Evolutionary conservation across 2,113 vertebrate genomes (phyloP).

Genomic region (Polypterus bichir): DNA sequence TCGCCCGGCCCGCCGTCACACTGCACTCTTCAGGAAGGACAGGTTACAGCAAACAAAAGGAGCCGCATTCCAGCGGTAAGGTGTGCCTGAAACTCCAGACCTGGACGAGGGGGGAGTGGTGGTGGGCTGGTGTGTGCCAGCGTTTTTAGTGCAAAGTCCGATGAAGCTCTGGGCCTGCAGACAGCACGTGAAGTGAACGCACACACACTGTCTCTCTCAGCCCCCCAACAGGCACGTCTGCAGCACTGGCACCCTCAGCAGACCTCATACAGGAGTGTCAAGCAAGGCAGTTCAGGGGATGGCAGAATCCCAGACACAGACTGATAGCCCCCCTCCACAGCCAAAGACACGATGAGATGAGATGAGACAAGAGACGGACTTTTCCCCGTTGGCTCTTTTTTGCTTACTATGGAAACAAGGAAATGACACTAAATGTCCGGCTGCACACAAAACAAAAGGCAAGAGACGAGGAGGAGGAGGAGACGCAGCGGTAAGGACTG

Average conservation of each 20-base stretch:
- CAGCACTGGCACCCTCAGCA: too few species aligned
- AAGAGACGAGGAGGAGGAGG: too few species aligned
- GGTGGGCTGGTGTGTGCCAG: too few species aligned
- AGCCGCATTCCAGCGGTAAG: constrained; percentile 42
- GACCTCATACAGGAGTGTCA: too few species aligned
- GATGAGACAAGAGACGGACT: too few species aligned
- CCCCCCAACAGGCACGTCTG: not conserved
- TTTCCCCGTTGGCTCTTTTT: too few species aligned
- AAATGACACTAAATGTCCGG: too few species aligned
- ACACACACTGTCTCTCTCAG: constrained; percentile 8
- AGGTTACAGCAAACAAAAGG: constrained; percentile 35
- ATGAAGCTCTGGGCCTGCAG: constrained; percentile 21
- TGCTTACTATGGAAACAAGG: too few species aligned
- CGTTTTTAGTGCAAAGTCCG: constrained; percentile 13
- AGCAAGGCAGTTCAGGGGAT: not conserved
- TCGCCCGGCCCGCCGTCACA: too few species aligned
- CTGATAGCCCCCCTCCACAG: not conserved
- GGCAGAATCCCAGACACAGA: not conserved
- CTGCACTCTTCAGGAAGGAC: not conserved
- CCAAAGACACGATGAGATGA: not conserved
- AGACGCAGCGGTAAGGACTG: too few species aligned
- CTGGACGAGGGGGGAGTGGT: too few species aligned
- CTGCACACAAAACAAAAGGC: too few species aligned
- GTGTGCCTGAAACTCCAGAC: constrained; percentile 41
- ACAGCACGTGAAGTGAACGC: constrained; percentile 6